Percentiles rank a stretch among this genome's conserved stretches.
Conservation (phyloP, 1,140 invertebrate genomes). For the Dendrolimus kikuchii region DNA sequence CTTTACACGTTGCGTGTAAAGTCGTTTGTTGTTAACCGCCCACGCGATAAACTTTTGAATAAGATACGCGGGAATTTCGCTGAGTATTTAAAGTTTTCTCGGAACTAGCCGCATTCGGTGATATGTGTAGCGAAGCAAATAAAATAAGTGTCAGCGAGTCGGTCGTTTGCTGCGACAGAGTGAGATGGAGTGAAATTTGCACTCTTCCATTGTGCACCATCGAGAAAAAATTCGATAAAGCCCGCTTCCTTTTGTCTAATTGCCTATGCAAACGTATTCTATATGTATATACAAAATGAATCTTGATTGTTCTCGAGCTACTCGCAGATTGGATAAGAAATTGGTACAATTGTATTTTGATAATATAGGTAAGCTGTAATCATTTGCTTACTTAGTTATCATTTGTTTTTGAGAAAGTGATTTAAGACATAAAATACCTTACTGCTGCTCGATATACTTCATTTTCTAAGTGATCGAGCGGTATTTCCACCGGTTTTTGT, state of each 20-base stretch:
- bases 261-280: constrained; percentile 56
- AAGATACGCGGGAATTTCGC: constrained; percentile 26
- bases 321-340: too few species aligned
- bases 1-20: constrained; percentile 23
- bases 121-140: constrained; percentile 29
- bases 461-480: too few species aligned
- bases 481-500: too few species aligned
- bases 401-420: too few species aligned
- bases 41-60: constrained; percentile 42
- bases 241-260: constrained; percentile 66
- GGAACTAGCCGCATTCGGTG: constrained; percentile 12
- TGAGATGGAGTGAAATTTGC: constrained; percentile 50
- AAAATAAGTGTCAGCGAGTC: constrained; percentile 25
- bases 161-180: constrained; percentile 27
- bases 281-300: constrained; percentile 26
- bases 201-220: constrained; percentile 65
- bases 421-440: too few species aligned
- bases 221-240: constrained; percentile 69
- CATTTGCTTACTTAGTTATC: too few species aligned
- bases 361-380: too few species aligned
- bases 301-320: constrained; percentile 34
- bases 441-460: too few species aligned
- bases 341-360: too few species aligned
- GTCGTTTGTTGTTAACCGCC: constrained; percentile 15
- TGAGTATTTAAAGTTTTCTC: constrained; percentile 16